Evolutionary conservation across 2,113 vertebrate species (phyloP), one percentile per base, ranked within the genome.

Genomic region (Chiloscyllium plagiosum): DNA sequence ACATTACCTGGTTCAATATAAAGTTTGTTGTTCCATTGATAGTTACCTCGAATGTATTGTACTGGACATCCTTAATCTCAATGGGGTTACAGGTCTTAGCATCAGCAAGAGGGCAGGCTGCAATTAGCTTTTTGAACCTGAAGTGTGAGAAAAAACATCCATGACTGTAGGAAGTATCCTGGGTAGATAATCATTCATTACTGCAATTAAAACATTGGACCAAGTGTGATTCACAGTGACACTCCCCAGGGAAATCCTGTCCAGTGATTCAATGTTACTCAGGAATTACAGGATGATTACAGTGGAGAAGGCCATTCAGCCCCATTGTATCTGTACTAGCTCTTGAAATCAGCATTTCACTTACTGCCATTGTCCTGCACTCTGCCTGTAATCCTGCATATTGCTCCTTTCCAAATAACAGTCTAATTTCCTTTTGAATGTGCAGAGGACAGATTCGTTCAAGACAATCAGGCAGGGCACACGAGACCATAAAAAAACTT

Each of bases 11-110:
- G 10, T 89, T 93, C 20, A 7, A 68, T 37, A 7, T 66, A 20
- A 19, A 37, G 10, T 65, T 24, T 92, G 87, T 15, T 56, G 29
- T 15, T 89, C 24, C 17, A 13, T 29, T 66, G 47, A 26, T 56
- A 24, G 33, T 68, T 96, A 97, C 97, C 96, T 97, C 96, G 96
- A 97, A 97, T 95, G 97, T 97, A 68, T 94, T 97, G 96, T 98
- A 98, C 96, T 97, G 98, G 96, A 98, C 97, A 7, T 98, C 97
- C 96, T 97, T 98, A 96, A 98, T 87, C 50, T 95, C 87, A 42
- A 96, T 96, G 29, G 95, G 95, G 85, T 61, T 52, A 61, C 0
- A 50, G 52, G 19, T 22, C 37, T 70, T 26, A 12, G 24, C 47
- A 72, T 72, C 12, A 42, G 42, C 24, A 26, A 47, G 19, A 3